Evolutionary conservation across 1,140 invertebrate species (phyloP), one percentile per base, ranked within the genome.

Genomic region (Drosophila lowei): DNA sequence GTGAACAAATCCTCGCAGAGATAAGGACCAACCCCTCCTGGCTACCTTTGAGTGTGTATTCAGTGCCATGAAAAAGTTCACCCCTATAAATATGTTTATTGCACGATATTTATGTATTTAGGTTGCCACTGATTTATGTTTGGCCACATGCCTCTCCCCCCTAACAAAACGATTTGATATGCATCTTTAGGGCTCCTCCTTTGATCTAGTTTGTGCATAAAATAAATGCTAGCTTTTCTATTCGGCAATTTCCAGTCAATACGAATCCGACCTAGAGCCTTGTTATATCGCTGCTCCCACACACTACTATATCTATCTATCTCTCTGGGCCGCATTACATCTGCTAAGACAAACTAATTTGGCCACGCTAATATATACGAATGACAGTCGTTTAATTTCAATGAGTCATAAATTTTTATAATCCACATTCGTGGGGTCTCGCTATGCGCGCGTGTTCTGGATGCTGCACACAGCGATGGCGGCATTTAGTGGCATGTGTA

Each of bases 391-490:
- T 86, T 88, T 86, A 67, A 88, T 86, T 86, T 86, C 62, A 72
- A 81, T 86, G 68, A 71, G 77, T 72, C 81, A 85, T 85, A 81
- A 75, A 85, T 85, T 86, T 81, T 71, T 86, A 81, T 86, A 86
- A 81, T 78, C 64, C 73, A 54, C 56, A 75, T 85, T 55, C 41
- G 49, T 63, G 64, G 60, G 38, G 55, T 75, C 5, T 5, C 23
- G 4, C 23, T 25, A 5, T 25, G 5, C 23, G 53, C 60, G 34
- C 47, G 44, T 18, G 43, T 25, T 15, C 15, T 52, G 11, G 9
- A 9, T 34, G 11, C 34, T 38, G 34, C 34, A 52, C 49, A 21
- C 9, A 38, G 11, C 7, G 41, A 21, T 21, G 56, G 34, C 7
- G 23, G 65, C 63, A n/a, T 68, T 25, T 25, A 25, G 23, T 25